phyloP scores from a whole-genome alignment of 2,113 vertebrate genomes.

The Anolis sagrei region DNA sequence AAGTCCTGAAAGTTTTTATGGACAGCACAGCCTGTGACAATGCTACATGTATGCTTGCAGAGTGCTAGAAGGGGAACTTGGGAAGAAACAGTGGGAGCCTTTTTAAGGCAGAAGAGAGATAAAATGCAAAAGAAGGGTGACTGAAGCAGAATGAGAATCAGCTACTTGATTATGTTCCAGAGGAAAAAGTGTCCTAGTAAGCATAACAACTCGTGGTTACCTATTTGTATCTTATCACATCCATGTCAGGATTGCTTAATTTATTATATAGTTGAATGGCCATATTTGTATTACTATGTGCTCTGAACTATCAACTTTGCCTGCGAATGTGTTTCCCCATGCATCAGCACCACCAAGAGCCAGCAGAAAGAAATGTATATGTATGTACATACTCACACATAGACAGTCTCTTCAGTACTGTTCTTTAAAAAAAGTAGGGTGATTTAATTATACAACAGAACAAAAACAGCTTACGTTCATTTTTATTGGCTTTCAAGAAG shows the following conservation, averaged over 20 bases:
- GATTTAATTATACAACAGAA: conserved; percentile 55
- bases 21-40: background rate
- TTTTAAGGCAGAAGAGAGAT: conserved; percentile 32
- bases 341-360: conserved; percentile 72
- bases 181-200: conserved; percentile 58
- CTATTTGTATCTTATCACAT: conserved; percentile 66
- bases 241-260: conserved; percentile 67
- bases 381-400: background rate
- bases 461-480: conserved; percentile 63
- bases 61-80: background rate
- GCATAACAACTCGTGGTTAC: conserved; percentile 48
- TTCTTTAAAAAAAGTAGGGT: background rate
- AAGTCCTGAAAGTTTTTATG: background rate
- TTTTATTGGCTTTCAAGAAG: conserved; percentile 58
- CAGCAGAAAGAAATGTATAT: conserved; percentile 53
- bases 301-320: conserved; percentile 48
- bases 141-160: conserved; percentile 46
- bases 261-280: conserved; percentile 65
- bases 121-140: conserved; percentile 26
- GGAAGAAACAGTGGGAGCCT: background rate
- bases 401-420: background rate
- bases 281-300: conserved; percentile 66
- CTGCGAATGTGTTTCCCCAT: conserved; percentile 54
- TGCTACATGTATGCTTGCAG: background rate
- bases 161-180: conserved; percentile 57